phyloP scores from a whole-genome alignment of 2,797 vertebrate genomes.

The Phalanger gymnotis region DNA sequence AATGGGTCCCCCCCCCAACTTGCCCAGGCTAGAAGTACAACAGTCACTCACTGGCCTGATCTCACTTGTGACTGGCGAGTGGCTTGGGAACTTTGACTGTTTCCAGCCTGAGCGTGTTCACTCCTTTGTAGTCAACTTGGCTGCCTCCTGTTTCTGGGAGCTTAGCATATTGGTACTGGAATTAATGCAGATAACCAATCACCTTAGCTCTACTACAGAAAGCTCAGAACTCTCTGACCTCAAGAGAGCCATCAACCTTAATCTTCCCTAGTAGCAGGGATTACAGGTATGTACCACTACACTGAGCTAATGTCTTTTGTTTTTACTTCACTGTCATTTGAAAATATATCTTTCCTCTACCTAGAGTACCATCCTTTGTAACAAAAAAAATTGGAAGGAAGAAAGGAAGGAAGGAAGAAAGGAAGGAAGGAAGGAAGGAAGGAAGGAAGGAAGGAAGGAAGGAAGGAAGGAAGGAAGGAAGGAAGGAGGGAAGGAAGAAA shows the following conservation, averaged over 20 bases:
- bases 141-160: not conserved
- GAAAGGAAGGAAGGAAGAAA: no score
- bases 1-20: not conserved
- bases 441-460: no score
- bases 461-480: no score
- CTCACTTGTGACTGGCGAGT: not conserved
- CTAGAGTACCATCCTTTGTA: not conserved
- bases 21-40: no score
- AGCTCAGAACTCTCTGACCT: not conserved
- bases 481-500: no score
- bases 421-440: no score
- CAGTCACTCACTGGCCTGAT: not conserved
- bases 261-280: not conserved
- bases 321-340: not conserved
- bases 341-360: not conserved
- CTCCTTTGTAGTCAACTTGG: not conserved
- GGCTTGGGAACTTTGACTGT: no score
- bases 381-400: not conserved
- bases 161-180: not conserved
- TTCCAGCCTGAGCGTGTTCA: no score
- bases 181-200: not conserved
- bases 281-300: not conserved
- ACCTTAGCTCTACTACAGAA: not conserved
- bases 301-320: not conserved
- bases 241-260: not conserved